These are phyloP conservation scores for Stratiomys singularior DNA, from an alignment of 2,888 invertebrate genomes.

Conservation along the genomic window DNA sequence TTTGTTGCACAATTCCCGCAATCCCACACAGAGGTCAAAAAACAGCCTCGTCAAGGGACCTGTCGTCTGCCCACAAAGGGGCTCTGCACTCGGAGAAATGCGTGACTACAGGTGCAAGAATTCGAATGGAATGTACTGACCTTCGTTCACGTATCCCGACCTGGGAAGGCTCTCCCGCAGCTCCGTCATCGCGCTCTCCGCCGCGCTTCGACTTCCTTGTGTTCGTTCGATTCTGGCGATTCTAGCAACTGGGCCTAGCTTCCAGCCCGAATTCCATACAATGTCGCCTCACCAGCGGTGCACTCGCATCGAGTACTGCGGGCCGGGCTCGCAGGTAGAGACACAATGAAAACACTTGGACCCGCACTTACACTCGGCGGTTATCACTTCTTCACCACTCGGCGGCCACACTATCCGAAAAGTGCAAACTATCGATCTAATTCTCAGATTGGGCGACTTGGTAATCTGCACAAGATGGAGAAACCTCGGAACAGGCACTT, in stretches of 20 bases:
- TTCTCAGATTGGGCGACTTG: background rate
- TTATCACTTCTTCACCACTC: background rate
- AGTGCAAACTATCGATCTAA: constrained; percentile 22
- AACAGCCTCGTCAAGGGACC: background rate
- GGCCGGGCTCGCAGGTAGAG: background rate
- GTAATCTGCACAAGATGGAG: constrained; percentile 6
- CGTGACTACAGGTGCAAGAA: constrained; percentile 40
- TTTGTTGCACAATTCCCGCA: background rate
- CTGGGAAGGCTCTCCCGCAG: constrained; percentile 71
- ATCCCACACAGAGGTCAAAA: background rate
- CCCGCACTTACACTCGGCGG: constrained; percentile 10
- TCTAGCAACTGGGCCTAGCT: too few relatives aligned
- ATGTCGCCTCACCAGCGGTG: background rate
- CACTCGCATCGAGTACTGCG: constrained; percentile 4
- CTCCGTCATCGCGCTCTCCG: constrained; percentile 58
- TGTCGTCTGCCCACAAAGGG: background rate
- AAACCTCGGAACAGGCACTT: background rate
- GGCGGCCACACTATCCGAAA: background rate
- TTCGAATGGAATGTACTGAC: constrained; percentile 59
- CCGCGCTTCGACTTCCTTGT: background rate
- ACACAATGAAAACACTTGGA: constrained; percentile 12
- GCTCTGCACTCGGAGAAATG: background rate
- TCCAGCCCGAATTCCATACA: constrained; percentile 7
- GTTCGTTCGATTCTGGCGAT: background rate
- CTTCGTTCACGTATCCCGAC: constrained; percentile 75